Evolutionary conservation across 2,797 vertebrate genomes (phyloP).

Genomic region (Hemitrygon akajei): DNA sequence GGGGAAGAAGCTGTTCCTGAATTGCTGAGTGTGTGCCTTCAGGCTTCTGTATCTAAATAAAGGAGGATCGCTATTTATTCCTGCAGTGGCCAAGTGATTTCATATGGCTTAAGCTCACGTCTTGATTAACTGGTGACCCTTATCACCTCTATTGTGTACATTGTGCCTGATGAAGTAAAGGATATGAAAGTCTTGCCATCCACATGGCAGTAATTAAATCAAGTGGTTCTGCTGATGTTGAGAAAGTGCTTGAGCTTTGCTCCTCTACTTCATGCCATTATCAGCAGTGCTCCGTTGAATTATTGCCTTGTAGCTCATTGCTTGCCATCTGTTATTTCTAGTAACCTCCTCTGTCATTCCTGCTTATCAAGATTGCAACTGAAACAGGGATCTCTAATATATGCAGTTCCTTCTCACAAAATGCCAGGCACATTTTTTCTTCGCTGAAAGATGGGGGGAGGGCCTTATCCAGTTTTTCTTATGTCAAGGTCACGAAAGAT

Average conservation of each 20-base stretch:
- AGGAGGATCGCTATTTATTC: neutral
- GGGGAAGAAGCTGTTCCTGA: too few species aligned
- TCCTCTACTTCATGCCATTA: neutral
- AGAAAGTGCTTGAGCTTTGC: conserved; percentile 3
- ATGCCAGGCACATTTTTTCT: too few species aligned
- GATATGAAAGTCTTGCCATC: neutral
- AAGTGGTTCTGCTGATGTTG: neutral
- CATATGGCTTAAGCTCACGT: neutral
- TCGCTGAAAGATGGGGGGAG: neutral
- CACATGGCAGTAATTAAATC: neutral
- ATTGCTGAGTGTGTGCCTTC: too few species aligned
- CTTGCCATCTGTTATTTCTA: conserved; percentile 5
- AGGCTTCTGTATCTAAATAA: too few species aligned
- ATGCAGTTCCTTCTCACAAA: neutral
- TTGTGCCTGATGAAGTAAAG: neutral
- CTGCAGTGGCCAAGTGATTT: neutral
- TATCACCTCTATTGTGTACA: neutral
- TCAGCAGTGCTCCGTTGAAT: neutral
- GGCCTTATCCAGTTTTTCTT: neutral
- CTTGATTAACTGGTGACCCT: neutral
- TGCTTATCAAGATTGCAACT: neutral
- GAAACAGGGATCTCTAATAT: neutral
- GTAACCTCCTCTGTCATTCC: conserved; percentile 9
- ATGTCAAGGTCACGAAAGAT: neutral
- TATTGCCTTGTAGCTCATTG: conserved; percentile 23